phyloP scores from a whole-genome alignment of 2,888 invertebrate species.

The Callosobruchus maculatus region DNA sequence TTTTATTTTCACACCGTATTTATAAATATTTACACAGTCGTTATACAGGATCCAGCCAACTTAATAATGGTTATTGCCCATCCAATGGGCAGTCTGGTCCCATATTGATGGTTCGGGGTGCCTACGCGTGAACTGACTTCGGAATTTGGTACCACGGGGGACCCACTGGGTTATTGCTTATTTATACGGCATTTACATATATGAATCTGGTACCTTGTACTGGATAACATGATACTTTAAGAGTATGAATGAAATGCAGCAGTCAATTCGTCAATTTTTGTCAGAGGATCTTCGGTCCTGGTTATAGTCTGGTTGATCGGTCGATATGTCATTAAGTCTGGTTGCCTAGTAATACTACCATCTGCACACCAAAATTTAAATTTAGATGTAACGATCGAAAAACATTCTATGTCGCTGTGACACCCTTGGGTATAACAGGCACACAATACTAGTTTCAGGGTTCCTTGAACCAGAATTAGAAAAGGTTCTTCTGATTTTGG shows the following conservation, averaged over 20 bases:
- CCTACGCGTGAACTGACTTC: background rate
- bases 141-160: background rate
- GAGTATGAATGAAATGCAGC: background rate
- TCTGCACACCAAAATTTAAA: no score
- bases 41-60: background rate
- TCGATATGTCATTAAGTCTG: no score
- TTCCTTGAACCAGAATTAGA: no score
- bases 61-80: background rate
- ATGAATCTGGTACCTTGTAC: background rate
- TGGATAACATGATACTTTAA: background rate
- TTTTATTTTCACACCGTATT: background rate
- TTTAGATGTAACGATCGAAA: no score
- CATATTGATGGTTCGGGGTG: background rate
- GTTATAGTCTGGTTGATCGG: no score
- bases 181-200: background rate
- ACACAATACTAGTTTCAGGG: no score
- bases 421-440: no score
- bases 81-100: background rate
- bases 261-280: no score
- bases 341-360: no score
- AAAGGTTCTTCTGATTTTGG: no score
- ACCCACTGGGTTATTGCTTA: background rate
- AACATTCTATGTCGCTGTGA: no score
- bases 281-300: no score
- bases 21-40: background rate